Evolutionary conservation across 2,888 invertebrate genomes (phyloP), one percentile per base, ranked within the genome.

Genomic region (Syrphus vitripennis): DNA sequence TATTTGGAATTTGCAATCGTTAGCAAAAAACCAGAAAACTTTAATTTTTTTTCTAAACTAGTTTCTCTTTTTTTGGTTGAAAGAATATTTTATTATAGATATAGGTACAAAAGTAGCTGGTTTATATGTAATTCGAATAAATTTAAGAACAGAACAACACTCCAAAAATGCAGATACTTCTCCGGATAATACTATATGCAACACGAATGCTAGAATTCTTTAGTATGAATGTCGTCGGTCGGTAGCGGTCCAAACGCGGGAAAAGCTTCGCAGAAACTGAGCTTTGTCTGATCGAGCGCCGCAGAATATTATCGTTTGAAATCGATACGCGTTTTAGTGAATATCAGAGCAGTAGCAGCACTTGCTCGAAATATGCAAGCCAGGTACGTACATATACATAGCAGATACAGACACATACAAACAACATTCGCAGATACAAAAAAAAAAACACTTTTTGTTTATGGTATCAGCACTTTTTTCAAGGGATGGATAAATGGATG

Each of bases 201-300:
- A 45, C n/a, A n/a, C 40, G 63, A 71, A 55, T 65, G 48, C 19
- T 34, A 65, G 65, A 79, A 78, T 78, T 70, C n/a, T n/a, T n/a
- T 14, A 71, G n/a, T 45, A 10, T 45, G 2, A 65, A 19, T 21
- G 45, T 45, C 42, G 45, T 0, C 12, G 29, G 24, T 82, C 57
- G 74, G n/a, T n/a, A n/a, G n/a, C n/a, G n/a, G 77, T 86, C 82
- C 57, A 82, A 82, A 48, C 82, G 77, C 82, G 86, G 57, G 82
- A 86, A 82, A 82, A 82, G 86, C 82, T 86, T 86, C 77, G 57
- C 70, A 57, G 72, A 86, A 86, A 86, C 86, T 86, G 86, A 86
- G 86, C 86, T 86, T 86, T 86, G 86, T 78, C 57, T 55, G 74
- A 78, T 81, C 86, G 34, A 9, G 34, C 34, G 74, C 34, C 48